A percentile compares a stretch with the other conserved stretches of the same genome.
phyloP scores from a whole-genome alignment of 2,888 invertebrate species.

The Sphaerophoria rueppellii region DNA sequence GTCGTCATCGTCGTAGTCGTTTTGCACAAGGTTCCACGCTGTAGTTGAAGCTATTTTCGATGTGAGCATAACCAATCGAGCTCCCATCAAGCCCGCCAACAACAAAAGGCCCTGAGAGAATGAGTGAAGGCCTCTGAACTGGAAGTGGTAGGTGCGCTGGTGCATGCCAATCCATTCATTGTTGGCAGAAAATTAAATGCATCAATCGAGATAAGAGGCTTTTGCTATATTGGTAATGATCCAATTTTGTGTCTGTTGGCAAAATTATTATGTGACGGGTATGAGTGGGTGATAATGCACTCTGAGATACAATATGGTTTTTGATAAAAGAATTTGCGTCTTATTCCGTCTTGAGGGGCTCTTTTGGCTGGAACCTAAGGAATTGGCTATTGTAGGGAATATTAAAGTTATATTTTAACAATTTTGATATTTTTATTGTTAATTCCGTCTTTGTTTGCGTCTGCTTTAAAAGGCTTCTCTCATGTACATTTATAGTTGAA shows the following conservation, averaged over 20 bases:
- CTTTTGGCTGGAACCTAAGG: neutral
- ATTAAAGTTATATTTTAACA: neutral
- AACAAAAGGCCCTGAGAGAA: constrained; percentile 28
- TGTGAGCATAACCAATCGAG: neutral
- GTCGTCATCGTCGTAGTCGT: neutral
- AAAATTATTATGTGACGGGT: constrained; percentile 51
- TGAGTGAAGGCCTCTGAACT: constrained; percentile 13
- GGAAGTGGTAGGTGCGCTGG: constrained; percentile 5
- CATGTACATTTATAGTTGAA: no score
- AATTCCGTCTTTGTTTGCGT: no score
- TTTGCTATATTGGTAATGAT: constrained; percentile 45
- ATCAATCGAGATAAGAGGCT: constrained; percentile 60
- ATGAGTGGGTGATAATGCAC: constrained; percentile 60
- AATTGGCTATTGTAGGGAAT: no score
- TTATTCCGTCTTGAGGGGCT: neutral
- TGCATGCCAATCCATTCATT: constrained; percentile 56
- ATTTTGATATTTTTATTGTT: no score
- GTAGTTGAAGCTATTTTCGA: constrained; percentile 19
- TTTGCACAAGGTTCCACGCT: neutral
- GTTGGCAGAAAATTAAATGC: constrained; percentile 63
- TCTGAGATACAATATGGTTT: constrained; percentile 46
- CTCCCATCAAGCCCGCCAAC: neutral
- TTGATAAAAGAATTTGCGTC: constrained; percentile 41
- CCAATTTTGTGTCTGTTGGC: constrained; percentile 53
- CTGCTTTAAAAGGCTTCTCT: no score